Conservation (phyloP, 2,113 vertebrate species). For the Lophura nycthemera region DNA sequence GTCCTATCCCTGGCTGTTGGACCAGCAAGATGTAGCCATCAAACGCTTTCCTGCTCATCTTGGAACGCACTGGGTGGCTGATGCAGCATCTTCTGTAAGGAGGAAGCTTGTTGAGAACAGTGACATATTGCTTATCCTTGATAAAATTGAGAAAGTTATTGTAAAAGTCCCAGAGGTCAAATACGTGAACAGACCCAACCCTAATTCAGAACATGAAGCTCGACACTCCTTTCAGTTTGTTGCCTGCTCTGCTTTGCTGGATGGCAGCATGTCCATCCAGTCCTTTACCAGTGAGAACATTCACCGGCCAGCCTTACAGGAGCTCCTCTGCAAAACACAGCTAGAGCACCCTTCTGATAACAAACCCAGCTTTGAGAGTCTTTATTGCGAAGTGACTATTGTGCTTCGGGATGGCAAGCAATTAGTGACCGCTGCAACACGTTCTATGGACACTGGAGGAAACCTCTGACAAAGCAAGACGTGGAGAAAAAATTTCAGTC, state of each 20-base stretch:
- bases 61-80: conserved; percentile 92
- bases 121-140: conserved; percentile 48
- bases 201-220: conserved; percentile 88
- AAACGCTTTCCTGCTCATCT: conserved; percentile 92
- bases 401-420: conserved; percentile 49
- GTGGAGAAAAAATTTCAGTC: conserved; percentile 85
- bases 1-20: conserved; percentile 85
- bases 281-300: conserved; percentile 79
- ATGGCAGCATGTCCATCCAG: conserved; percentile 76
- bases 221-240: conserved; percentile 94
- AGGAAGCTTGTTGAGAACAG: conserved; percentile 68
- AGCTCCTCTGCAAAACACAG: conserved; percentile 82
- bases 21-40: conserved; percentile 89
- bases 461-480: conserved; percentile 85
- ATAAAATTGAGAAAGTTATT: conserved; percentile 76
- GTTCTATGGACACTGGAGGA: conserved; percentile 95
- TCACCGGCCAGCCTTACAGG: conserved; percentile 71
- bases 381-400: conserved; percentile 85
- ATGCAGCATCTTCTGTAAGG: conserved; percentile 81
- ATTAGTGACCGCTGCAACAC: conserved; percentile 77
- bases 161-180: conserved; percentile 86
- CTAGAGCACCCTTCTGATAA: conserved; percentile 86
- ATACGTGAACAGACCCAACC: conserved; percentile 87
- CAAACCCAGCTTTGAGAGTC: conserved; percentile 86
- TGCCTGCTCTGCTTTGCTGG: conserved; percentile 85